A percentile compares a stretch with the other conserved stretches of the same genome.
Evolutionary conservation across 1,140 invertebrate genomes (phyloP).

Genomic region (Drosophila truncata): DNA sequence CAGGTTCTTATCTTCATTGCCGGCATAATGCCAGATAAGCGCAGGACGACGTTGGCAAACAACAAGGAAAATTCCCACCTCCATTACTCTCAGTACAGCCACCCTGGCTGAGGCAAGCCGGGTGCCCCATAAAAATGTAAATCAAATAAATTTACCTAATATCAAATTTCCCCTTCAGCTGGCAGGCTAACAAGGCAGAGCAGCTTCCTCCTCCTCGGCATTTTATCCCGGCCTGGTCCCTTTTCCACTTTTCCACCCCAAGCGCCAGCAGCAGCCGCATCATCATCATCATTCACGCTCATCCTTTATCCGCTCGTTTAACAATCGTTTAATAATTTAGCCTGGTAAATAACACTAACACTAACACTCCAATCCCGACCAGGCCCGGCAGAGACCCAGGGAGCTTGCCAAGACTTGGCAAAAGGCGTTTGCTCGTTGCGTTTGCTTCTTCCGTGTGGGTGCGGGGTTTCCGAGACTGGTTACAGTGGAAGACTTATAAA

Average conservation of each 20-base stretch:
- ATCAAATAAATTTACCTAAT: conserved; percentile 84
- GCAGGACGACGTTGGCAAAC: conserved; percentile 67
- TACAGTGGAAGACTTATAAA: neutral
- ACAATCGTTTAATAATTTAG: conserved; percentile 84
- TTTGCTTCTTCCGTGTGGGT: conserved; percentile 19
- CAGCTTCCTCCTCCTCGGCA: conserved; percentile 3
- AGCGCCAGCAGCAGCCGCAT: conserved; percentile 44
- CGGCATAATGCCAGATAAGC: conserved; percentile 78
- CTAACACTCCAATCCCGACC: conserved; percentile 55
- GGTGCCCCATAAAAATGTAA: conserved; percentile 82
- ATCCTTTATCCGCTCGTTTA: conserved; percentile 84
- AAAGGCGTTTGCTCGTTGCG: conserved; percentile 23
- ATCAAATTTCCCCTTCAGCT: conserved; percentile 80
- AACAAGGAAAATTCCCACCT: conserved; percentile 39
- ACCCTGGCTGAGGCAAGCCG: conserved; percentile 20
- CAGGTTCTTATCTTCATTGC: conserved; percentile 81
- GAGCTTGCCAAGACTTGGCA: conserved; percentile 26
- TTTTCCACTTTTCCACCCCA: conserved; percentile 26
- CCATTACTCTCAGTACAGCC: conserved; percentile 26
- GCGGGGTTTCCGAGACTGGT: conserved; percentile 25
- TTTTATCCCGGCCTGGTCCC: conserved; percentile 19
- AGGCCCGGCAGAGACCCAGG: conserved; percentile 11
- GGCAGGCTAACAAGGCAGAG: conserved; percentile 49
- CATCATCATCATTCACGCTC: conserved; percentile 81
- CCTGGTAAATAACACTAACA: conserved; percentile 82